These are phyloP conservation scores for Pherbina coryleti DNA, from an alignment of 2,888 invertebrate genomes.

Conservation along the genomic window DNA sequence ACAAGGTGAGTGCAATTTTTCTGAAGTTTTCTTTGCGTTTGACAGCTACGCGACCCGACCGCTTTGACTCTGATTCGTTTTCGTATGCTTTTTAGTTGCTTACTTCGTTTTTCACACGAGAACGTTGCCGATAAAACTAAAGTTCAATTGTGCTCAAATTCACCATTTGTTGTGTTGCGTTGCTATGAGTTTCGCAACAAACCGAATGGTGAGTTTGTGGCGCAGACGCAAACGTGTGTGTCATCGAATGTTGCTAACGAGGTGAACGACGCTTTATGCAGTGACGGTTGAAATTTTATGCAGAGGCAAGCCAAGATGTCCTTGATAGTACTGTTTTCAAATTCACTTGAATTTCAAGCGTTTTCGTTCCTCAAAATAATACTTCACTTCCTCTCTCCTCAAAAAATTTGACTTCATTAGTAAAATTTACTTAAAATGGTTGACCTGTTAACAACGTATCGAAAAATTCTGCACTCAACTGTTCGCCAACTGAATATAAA, in stretches of 20 bases:
- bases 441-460: too few species aligned
- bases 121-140: constrained; percentile 23
- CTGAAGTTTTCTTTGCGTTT: constrained; percentile 15
- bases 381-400: too few species aligned
- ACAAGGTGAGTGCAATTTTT: constrained; percentile 30
- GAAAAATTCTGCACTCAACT: too few species aligned
- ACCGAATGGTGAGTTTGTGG: background rate
- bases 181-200: background rate
- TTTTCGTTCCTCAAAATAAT: background rate
- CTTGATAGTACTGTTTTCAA: background rate
- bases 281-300: background rate
- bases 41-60: constrained; percentile 22
- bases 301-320: background rate
- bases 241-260: background rate
- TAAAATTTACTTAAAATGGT: too few species aligned
- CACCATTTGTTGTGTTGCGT: constrained; percentile 4
- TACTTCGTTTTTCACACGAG: constrained; percentile 29
- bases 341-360: background rate
- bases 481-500: too few species aligned
- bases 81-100: background rate
- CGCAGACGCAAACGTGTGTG: constrained; percentile 14
- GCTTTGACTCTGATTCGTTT: background rate
- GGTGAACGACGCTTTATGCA: background rate
- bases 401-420: too few species aligned
- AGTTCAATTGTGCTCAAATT: background rate